These are phyloP conservation scores for Mastigias papua DNA, from an alignment of 30 jellyfish, hydroid and myxozoan species.

Conservation along the genomic window DNA sequence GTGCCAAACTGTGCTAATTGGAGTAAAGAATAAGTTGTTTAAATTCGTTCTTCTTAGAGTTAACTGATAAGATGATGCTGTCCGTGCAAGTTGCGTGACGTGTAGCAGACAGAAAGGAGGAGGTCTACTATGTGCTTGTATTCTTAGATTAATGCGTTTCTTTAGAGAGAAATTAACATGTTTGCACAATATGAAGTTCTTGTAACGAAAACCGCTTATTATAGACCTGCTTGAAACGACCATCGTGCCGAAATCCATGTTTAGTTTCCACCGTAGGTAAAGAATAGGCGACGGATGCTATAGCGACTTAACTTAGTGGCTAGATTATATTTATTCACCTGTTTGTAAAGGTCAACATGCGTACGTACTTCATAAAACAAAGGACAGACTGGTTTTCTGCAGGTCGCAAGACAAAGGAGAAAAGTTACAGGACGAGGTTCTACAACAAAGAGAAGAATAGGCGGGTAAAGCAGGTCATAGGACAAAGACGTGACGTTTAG, in stretches of 20 bases:
- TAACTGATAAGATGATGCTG: too few species aligned
- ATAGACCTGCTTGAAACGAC: neutral
- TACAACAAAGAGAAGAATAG: neutral
- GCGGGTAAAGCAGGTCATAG: neutral
- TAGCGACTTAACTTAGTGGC: slow-evolving; percentile 9
- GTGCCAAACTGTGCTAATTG: too few species aligned
- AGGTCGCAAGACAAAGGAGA: neutral
- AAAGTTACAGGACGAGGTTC: neutral
- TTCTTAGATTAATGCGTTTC: neutral
- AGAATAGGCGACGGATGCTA: slow-evolving; percentile 16
- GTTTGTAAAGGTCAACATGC: neutral
- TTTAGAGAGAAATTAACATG: neutral
- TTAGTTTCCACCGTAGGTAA: neutral
- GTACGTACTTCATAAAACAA: neutral
- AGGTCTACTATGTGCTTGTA: neutral
- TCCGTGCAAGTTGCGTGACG: slow-evolving; percentile 2
- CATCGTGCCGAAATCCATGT: neutral
- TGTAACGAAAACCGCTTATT: neutral
- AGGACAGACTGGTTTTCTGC: neutral
- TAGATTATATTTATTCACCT: slow-evolving; percentile 23
- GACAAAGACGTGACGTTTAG: neutral
- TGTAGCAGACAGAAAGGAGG: neutral
- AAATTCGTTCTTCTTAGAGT: too few species aligned
- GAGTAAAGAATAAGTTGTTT: too few species aligned
- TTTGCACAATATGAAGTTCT: neutral